These are phyloP conservation scores for Lepeophtheirus salmonis DNA, from an alignment of 1,140 invertebrate genomes.

Conservation along the genomic window DNA sequence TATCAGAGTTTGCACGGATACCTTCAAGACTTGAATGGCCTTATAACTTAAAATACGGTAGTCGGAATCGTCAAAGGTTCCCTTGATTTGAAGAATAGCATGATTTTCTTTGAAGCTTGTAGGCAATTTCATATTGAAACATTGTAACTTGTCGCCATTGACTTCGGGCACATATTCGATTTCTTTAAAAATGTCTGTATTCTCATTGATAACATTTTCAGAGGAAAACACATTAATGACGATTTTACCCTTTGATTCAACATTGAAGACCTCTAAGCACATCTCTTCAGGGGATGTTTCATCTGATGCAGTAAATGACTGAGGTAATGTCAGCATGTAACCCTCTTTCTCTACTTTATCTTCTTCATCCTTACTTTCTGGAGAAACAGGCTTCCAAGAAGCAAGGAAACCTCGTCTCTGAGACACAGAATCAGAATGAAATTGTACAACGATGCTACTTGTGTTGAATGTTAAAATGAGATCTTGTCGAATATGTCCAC, in stretches of 20 bases:
- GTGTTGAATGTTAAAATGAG: constrained; percentile 1
- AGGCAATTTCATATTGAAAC: not conserved
- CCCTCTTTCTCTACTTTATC: not conserved
- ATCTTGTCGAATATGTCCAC: constrained; percentile 6
- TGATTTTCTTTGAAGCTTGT: not conserved
- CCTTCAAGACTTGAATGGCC: not conserved
- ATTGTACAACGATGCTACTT: constrained; percentile 1
- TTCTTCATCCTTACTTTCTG: not conserved
- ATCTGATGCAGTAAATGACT: not conserved
- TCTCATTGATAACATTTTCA: not conserved
- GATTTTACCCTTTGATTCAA: not conserved
- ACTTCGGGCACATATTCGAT: not conserved
- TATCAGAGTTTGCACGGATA: constrained; percentile 23
- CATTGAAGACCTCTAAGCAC: constrained; percentile 7
- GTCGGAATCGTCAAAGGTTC: not conserved
- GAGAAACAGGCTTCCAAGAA: constrained; percentile 5
- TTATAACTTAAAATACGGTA: not conserved
- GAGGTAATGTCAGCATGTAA: constrained; percentile 5
- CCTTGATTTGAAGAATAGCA: constrained; percentile 5
- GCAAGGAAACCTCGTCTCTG: not conserved
- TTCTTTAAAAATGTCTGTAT: not conserved
- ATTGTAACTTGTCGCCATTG: not conserved
- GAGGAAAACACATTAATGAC: not conserved
- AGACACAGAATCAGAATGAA: not conserved
- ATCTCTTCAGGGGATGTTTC: not conserved